Percentiles rank a stretch among this genome's conserved stretches.
Evolutionary conservation across 2,888 invertebrate species (phyloP).

Genomic region (Volucella inflata): DNA sequence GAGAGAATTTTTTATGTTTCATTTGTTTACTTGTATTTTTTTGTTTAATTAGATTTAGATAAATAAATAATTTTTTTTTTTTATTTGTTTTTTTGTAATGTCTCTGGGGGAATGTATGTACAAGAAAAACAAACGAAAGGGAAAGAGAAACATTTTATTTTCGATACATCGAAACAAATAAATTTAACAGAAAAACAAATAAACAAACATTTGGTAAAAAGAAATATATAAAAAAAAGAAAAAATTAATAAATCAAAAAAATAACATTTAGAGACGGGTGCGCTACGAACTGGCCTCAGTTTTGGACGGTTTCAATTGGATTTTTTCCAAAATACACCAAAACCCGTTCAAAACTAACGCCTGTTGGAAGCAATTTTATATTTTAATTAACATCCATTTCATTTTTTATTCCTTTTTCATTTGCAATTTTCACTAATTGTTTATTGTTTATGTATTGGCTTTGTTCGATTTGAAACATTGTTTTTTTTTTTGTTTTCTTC

Average conservation of each 20-base stretch:
- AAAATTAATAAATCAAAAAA: constrained; percentile 31
- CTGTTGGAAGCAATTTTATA: constrained; percentile 78
- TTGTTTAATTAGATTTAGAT: constrained; percentile 64
- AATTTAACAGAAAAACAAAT: constrained; percentile 1
- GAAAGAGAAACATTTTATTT: constrained; percentile 41
- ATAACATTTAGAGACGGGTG: constrained; percentile 76
- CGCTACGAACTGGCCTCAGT: constrained; percentile 83
- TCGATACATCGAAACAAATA: background rate
- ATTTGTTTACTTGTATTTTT: constrained; percentile 79
- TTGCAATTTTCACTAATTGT: constrained; percentile 65
- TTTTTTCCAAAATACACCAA: constrained; percentile 83
- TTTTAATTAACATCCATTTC: constrained; percentile 39
- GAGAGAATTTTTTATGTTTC: constrained; percentile 71
- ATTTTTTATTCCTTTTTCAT: constrained; percentile 36
- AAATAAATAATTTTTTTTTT: constrained; percentile 33
- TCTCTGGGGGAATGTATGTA: constrained; percentile 72
- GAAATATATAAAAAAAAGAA: constrained; percentile 21
- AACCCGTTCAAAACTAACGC: constrained; percentile 84
- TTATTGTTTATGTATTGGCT: constrained; percentile 1
- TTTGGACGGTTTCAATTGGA: constrained; percentile 85
- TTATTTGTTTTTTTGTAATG: constrained; percentile 54
- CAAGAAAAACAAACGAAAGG: constrained; percentile 73
- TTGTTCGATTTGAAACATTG: constrained; percentile 20
- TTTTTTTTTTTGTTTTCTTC: constrained; percentile 39
- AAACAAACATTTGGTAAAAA: constrained; percentile 17